Conservation (phyloP, 2,888 invertebrate genomes). For the Parnassius orleans region DNA sequence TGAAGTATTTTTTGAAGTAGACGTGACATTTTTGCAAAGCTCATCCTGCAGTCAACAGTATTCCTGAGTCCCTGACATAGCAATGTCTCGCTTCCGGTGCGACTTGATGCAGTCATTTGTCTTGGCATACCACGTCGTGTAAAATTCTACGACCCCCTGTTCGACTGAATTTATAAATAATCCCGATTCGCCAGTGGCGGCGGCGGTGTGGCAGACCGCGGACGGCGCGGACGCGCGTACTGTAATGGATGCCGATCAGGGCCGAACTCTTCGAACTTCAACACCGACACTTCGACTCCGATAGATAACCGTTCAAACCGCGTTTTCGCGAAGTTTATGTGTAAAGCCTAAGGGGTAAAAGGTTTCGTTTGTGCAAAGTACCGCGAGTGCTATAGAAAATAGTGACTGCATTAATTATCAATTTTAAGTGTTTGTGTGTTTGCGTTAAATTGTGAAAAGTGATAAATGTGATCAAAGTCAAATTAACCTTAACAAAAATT, state of each 20-base stretch:
- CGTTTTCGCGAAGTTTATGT: constrained; percentile 5
- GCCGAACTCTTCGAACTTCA: constrained; percentile 52
- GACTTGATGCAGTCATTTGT: constrained; percentile 61
- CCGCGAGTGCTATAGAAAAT: constrained; percentile 28
- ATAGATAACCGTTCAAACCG: constrained; percentile 24
- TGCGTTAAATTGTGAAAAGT: constrained; percentile 14
- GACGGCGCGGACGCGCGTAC: constrained; percentile 80
- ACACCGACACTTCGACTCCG: constrained; percentile 30
- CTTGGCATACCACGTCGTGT: constrained; percentile 70
- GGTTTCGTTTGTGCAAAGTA: constrained; percentile 9
- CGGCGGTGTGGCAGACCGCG: constrained; percentile 75
- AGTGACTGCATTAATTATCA: constrained; percentile 24
- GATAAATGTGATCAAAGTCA: neutral
- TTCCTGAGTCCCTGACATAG: constrained; percentile 17
- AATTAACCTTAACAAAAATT: neutral
- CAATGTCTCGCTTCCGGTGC: constrained; percentile 58
- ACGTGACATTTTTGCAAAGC: too few species aligned
- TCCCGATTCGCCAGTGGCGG: constrained; percentile 78
- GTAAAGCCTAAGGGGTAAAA: neutral
- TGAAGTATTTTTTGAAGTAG: too few species aligned
- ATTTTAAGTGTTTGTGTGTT: constrained; percentile 4
- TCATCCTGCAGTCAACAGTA: too few species aligned
- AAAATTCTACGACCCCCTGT: constrained; percentile 79
- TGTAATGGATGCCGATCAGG: constrained; percentile 58
- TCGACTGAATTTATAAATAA: constrained; percentile 79